Evolutionary conservation across 2,888 invertebrate species (phyloP).

Genomic region (Sinhomidia bicolor): DNA sequence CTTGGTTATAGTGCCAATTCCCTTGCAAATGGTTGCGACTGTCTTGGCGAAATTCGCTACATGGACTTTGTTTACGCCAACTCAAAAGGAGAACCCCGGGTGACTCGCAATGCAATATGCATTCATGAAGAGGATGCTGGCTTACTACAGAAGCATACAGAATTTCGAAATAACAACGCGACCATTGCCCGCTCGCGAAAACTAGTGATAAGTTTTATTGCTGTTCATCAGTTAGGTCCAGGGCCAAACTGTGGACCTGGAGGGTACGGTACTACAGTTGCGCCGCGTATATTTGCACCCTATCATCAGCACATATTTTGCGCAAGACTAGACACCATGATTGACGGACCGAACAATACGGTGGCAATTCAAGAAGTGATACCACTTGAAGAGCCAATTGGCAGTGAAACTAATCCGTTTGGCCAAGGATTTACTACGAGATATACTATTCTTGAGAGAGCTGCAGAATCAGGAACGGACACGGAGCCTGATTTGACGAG

Average conservation of each 20-base stretch:
- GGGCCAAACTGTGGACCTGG: conserved; percentile 3
- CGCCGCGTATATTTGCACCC: conserved; percentile 46
- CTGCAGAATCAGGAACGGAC: conserved; percentile 49
- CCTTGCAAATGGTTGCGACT: conserved; percentile 52
- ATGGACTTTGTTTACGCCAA: conserved; percentile 61
- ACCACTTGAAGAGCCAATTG: conserved; percentile 22
- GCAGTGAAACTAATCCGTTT: conserved; percentile 60
- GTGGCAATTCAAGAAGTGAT: conserved; percentile 55
- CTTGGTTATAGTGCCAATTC: conserved; percentile 53
- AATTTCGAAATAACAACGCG: conserved; percentile 46
- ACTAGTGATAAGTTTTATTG: conserved; percentile 51
- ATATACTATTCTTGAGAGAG: conserved; percentile 42
- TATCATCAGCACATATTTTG: conserved; percentile 71
- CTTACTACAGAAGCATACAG: conserved; percentile 70
- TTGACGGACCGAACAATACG: conserved; percentile 67
- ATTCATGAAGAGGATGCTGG: conserved; percentile 71
- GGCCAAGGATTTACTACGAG: conserved; percentile 61
- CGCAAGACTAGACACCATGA: conserved; percentile 58
- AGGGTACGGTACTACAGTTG: conserved; percentile 31
- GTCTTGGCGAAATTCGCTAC: conserved; percentile 63
- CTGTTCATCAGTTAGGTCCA: conserved; percentile 26
- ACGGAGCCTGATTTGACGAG: conserved; percentile 23
- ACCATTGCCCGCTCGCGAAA: conserved; percentile 58
- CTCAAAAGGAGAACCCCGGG: conserved; percentile 35
- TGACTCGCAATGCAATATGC: conserved; percentile 51